Evolutionary conservation across 2,113 vertebrate species (phyloP).

Genomic region (Channa maculata): DNA sequence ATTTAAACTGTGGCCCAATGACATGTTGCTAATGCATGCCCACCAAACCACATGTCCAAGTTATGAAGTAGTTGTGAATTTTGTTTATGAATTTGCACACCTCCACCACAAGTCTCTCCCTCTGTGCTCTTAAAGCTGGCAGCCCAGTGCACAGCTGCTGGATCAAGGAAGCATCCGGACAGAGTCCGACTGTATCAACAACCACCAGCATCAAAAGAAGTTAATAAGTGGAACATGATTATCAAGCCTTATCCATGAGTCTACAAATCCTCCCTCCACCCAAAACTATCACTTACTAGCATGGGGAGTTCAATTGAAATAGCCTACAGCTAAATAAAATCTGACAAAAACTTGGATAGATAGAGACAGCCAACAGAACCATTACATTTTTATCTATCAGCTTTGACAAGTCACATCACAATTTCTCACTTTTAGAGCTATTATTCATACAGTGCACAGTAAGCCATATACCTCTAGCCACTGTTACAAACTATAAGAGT

Average conservation of each 20-base stretch:
- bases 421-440: constrained; percentile 3
- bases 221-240: constrained; percentile 63
- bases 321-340: constrained; percentile 2
- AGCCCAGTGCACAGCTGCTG: constrained; percentile 60
- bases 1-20: too few relatives aligned
- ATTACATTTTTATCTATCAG: constrained; percentile 6
- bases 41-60: too few relatives aligned
- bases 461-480: too few relatives aligned
- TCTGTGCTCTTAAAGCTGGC: constrained; percentile 28
- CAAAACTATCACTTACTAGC: constrained; percentile 56
- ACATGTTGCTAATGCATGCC: too few relatives aligned
- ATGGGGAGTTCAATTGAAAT: constrained; percentile 33
- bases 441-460: not conserved
- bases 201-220: constrained; percentile 78
- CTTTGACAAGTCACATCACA: constrained; percentile 15
- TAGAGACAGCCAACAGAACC: not conserved
- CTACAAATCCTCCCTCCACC: constrained; percentile 57
- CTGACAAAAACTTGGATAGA: constrained; percentile 7
- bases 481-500: too few relatives aligned
- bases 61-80: too few relatives aligned
- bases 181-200: constrained; percentile 63
- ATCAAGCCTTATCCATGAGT: constrained; percentile 66
- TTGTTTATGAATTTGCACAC: too few relatives aligned
- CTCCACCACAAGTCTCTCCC: not conserved
- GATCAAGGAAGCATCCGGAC: constrained; percentile 65